These are phyloP conservation scores for Cerastoderma edule DNA, from an alignment of 2,888 invertebrate species.

Conservation along the genomic window DNA sequence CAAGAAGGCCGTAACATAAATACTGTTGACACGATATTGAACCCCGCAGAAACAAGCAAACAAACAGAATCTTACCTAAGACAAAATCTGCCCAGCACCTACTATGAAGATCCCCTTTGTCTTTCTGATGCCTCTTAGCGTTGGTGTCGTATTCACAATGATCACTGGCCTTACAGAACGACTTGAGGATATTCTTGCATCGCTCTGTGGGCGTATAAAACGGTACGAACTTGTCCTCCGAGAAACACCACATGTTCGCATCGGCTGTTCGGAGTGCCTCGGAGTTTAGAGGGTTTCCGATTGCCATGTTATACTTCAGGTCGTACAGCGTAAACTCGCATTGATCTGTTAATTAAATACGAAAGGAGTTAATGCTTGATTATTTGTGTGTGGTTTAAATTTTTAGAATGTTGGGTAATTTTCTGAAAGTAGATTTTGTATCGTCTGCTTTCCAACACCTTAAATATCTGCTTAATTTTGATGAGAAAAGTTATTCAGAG, in stretches of 20 bases:
- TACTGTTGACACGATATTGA: too few relatives aligned
- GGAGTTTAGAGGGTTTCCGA: conserved; percentile 64
- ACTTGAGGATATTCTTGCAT: conserved; percentile 58
- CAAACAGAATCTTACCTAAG: too few relatives aligned
- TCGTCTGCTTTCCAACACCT: neutral
- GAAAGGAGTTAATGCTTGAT: too few relatives aligned
- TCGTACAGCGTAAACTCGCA: conserved; percentile 75
- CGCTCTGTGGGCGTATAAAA: conserved; percentile 60
- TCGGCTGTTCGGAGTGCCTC: conserved; percentile 61
- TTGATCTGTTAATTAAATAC: conserved; percentile 47
- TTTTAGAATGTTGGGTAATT: too few relatives aligned
- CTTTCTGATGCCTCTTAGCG: conserved; percentile 42
- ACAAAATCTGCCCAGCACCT: conserved; percentile 75
- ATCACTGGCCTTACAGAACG: conserved; percentile 65
- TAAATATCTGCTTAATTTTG: too few relatives aligned
- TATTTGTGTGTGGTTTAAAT: too few relatives aligned
- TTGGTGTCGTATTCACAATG: conserved; percentile 63
- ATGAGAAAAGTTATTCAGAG: too few relatives aligned
- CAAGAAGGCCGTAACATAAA: too few relatives aligned
- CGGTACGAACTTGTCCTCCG: conserved; percentile 61
- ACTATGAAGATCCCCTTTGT: conserved; percentile 68
- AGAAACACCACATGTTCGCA: conserved; percentile 63
- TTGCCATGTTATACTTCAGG: conserved; percentile 62
- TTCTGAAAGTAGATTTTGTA: neutral
- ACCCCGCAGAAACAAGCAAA: too few relatives aligned